These are phyloP conservation scores for Gymnogyps californianus DNA, from an alignment of 2,113 vertebrate species.

Conservation along the genomic window DNA sequence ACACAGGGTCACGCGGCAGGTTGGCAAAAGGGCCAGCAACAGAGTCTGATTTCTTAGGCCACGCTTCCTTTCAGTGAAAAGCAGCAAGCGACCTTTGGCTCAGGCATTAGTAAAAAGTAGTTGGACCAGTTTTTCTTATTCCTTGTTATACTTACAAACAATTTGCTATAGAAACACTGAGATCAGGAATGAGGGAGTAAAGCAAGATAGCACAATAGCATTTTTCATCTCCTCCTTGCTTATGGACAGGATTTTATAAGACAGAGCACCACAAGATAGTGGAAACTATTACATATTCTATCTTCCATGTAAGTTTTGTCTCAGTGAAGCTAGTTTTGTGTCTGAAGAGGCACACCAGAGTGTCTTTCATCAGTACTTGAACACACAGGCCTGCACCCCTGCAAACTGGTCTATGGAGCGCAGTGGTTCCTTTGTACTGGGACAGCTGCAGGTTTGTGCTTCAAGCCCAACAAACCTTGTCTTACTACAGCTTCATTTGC, in stretches of 20 bases:
- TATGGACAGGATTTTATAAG: neutral
- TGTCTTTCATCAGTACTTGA: neutral
- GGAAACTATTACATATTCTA: neutral
- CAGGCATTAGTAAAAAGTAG: neutral
- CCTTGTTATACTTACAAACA: neutral
- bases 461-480: neutral
- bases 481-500: neutral
- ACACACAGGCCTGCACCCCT: neutral
- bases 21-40: neutral
- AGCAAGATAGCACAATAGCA: neutral
- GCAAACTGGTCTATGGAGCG: neutral
- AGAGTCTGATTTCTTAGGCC: neutral
- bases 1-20: neutral
- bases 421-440: neutral
- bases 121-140: neutral
- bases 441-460: neutral
- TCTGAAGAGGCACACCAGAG: neutral
- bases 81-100: neutral
- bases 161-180: neutral
- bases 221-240: neutral
- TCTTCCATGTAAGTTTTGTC: neutral
- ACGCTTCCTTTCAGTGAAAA: neutral
- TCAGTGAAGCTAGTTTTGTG: neutral
- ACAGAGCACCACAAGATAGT: neutral
- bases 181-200: neutral